Conservation (phyloP, 2,888 invertebrate species). For the Agonopterix arenella region DNA sequence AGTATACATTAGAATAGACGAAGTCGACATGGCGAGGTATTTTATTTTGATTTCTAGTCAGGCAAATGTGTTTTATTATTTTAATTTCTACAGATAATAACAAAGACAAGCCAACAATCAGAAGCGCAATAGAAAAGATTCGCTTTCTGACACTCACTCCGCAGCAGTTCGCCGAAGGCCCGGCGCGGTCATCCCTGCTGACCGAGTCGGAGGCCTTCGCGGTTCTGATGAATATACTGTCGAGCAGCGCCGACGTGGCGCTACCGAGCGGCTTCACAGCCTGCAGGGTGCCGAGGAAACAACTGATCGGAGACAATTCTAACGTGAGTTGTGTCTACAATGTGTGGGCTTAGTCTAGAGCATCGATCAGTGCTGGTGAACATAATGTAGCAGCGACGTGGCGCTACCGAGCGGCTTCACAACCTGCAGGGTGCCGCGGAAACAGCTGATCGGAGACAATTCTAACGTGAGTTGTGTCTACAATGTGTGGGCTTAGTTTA, state of each 20-base stretch:
- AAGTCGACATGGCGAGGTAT: too few relatives aligned
- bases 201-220: conserved; percentile 87
- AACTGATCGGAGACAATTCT: conserved; percentile 33
- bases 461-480: too few relatives aligned
- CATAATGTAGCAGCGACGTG: conserved; percentile 82
- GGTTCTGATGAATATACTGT: conserved; percentile 89
- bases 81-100: neutral
- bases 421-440: conserved; percentile 7
- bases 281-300: conserved; percentile 9
- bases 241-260: conserved; percentile 79
- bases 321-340: too few relatives aligned
- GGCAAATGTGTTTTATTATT: neutral
- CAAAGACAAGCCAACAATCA: conserved; percentile 30
- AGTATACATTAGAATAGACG: too few relatives aligned
- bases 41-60: neutral
- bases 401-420: conserved; percentile 87
- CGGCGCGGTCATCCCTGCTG: conserved; percentile 84
- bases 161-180: conserved; percentile 89
- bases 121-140: conserved; percentile 84
- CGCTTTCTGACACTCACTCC: conserved; percentile 87
- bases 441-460: conserved; percentile 34
- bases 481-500: too few relatives aligned
- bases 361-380: conserved; percentile 92
- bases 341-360: too few relatives aligned
- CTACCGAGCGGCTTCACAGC: conserved; percentile 85